Percentiles rank a stretch among this genome's conserved stretches.
Evolutionary conservation across 2,888 invertebrate species (phyloP).

Genomic region (Pseudolycoriella hygida): DNA sequence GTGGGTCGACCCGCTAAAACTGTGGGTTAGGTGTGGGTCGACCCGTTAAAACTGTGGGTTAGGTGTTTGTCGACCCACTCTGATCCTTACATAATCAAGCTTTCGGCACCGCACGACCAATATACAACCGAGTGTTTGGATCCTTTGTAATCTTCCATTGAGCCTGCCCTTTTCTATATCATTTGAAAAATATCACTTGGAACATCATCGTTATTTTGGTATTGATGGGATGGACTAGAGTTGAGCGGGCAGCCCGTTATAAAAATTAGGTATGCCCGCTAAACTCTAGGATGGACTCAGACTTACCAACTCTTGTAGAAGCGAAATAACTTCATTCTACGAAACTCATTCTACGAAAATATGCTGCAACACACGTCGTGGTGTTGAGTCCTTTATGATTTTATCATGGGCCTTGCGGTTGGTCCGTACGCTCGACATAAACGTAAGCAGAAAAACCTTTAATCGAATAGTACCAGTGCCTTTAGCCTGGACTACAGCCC

Average conservation of each 20-base stretch:
- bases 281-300: too few species aligned
- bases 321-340: slow-evolving; percentile 81
- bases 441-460: slow-evolving; percentile 50
- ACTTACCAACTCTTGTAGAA: slow-evolving; percentile 85
- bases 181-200: slow-evolving; percentile 38
- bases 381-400: slow-evolving; percentile 83
- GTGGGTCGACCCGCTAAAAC: slow-evolving; percentile 64
- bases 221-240: slow-evolving; percentile 74
- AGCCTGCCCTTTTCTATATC: slow-evolving; percentile 90
- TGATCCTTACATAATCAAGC: slow-evolving; percentile 95
- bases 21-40: slow-evolving; percentile 85
- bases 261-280: too few species aligned
- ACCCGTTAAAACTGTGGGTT: slow-evolving; percentile 91
- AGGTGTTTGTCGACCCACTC: slow-evolving; percentile 88
- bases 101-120: slow-evolving; percentile 80
- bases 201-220: slow-evolving; percentile 69
- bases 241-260: too few species aligned
- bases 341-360: slow-evolving; percentile 78
- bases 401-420: slow-evolving; percentile 85
- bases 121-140: slow-evolving; percentile 78
- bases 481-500: too few species aligned
- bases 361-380: slow-evolving; percentile 91
- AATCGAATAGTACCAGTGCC: too few species aligned
- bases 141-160: slow-evolving; percentile 93
- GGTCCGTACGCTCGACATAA: slow-evolving; percentile 92